phyloP scores from a whole-genome alignment of 2,113 vertebrate species.

The Sigmodon hispidus region DNA sequence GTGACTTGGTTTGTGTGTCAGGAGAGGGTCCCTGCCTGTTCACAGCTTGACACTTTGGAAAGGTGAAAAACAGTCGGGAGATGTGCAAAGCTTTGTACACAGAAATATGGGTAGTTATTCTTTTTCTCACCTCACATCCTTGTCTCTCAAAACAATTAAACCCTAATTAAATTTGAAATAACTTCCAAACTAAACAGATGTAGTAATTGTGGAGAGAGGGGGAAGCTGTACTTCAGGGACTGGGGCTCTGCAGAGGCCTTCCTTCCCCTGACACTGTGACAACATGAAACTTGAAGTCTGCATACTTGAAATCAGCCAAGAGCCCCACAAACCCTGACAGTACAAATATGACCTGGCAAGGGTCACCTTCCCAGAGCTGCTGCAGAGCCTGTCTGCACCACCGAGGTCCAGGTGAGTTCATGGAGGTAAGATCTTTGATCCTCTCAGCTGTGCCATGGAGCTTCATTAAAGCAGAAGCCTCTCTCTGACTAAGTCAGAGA shows the following conservation, averaged over 20 bases:
- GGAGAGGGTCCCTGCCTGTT: neutral
- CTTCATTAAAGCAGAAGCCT: neutral
- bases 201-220: neutral
- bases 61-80: neutral
- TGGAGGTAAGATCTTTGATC: neutral
- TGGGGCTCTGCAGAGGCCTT: neutral
- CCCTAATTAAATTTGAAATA: neutral
- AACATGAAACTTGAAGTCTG: neutral
- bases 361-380: neutral
- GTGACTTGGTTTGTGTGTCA: neutral
- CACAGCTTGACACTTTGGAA: neutral
- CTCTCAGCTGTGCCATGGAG: neutral
- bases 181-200: neutral
- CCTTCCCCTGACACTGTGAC: neutral
- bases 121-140: neutral
- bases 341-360: neutral
- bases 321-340: neutral
- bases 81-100: fast-evolving
- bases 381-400: neutral
- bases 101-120: neutral
- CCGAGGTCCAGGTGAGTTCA: neutral
- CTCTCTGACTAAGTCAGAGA: neutral
- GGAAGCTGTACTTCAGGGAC: neutral
- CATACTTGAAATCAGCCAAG: neutral
- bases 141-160: neutral